Conservation (phyloP, 2,888 invertebrate species). For the Elmis aenea region DNA sequence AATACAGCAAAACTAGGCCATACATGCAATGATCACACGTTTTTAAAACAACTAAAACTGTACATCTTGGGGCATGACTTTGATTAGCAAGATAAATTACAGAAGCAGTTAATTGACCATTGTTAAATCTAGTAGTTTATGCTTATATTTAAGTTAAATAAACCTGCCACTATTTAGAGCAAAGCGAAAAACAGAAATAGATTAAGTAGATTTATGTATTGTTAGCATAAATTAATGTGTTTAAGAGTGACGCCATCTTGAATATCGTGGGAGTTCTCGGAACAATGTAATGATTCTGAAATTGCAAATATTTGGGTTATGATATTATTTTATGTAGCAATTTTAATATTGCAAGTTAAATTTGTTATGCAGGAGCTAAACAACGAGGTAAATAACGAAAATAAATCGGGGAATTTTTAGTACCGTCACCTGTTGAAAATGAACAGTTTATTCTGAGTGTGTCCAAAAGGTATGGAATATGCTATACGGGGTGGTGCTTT, state of each 20-base stretch:
- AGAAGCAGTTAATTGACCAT: slow-evolving; percentile 25
- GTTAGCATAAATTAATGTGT: slow-evolving; percentile 21
- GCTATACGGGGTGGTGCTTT: too few species aligned
- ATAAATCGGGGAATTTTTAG: too few species aligned
- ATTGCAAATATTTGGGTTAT: slow-evolving; percentile 22
- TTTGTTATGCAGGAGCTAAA: slow-evolving; percentile 12
- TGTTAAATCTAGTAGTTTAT: slow-evolving; percentile 25
- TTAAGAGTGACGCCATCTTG: slow-evolving; percentile 19
- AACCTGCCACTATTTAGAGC: slow-evolving; percentile 29
- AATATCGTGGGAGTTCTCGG: slow-evolving; percentile 19
- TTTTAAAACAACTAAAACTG: slow-evolving; percentile 5
- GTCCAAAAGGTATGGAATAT: too few species aligned
- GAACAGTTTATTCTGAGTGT: too few species aligned
- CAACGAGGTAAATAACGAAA: too few species aligned
- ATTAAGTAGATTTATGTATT: slow-evolving; percentile 20
- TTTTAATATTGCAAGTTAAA: slow-evolving; percentile 17
- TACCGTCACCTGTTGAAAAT: too few species aligned
- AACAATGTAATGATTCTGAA: slow-evolving; percentile 20
- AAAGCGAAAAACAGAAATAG: slow-evolving; percentile 25
- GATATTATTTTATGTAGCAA: slow-evolving; percentile 19
- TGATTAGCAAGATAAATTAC: slow-evolving; percentile 12
- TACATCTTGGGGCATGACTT: slow-evolving; percentile 9
- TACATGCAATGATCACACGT: slow-evolving; percentile 1
- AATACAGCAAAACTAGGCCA: slow-evolving; percentile 3
- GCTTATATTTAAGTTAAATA: slow-evolving; percentile 23